Evolutionary conservation across 2,113 vertebrate genomes (phyloP), one percentile per base, ranked within the genome.

Genomic region (Zosterops pallidus): DNA sequence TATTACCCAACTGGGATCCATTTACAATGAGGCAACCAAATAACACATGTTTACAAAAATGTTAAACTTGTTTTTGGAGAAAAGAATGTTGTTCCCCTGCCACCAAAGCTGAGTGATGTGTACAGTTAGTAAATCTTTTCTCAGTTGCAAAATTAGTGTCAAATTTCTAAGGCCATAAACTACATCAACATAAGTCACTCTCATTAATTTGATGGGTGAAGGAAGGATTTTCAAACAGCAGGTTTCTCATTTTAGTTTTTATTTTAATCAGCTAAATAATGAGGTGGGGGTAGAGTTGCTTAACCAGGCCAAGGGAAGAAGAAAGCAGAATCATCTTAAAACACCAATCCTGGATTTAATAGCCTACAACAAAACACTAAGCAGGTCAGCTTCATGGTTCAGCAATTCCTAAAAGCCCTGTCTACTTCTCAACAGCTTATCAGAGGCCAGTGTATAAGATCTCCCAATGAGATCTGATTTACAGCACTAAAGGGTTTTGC

Each of bases 311-410:
- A 95, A 93, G 50, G 68, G 57, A 97, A 96, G 93, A 98, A 97
- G 95, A 97, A 98, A 97, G 94, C 64, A 42, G 95, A 98, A 97
- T 96, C 91, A 91, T 97, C 97, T 97, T 98, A 96, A 98, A 97
- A 95, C 93, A 91, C 91, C 96, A 97, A 96, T 98, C 96, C 96
- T 94, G 93, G 94, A 96, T 98, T 98, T 98, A 98, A 98, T 97
- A 98, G 97, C 96, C 93, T 97, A 98, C 98, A 98, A 98, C 97
- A 98, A 98, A 98, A 98, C 96, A 96, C 97, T 98, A 98, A 98
- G 97, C 97, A 97, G 98, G 97, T 98, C 97, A 98, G 80, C 97
- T 98, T 97, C 97, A 98, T 94, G 98, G 98, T 98, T 98, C 98
- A 98, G 70, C 96, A 97, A 84, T 96, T 98, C 97, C 97, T 98